A percentile compares a stretch with the other conserved stretches of the same genome.
Conservation (phyloP, 1,140 invertebrate species). For the Leptinotarsa texana region DNA sequence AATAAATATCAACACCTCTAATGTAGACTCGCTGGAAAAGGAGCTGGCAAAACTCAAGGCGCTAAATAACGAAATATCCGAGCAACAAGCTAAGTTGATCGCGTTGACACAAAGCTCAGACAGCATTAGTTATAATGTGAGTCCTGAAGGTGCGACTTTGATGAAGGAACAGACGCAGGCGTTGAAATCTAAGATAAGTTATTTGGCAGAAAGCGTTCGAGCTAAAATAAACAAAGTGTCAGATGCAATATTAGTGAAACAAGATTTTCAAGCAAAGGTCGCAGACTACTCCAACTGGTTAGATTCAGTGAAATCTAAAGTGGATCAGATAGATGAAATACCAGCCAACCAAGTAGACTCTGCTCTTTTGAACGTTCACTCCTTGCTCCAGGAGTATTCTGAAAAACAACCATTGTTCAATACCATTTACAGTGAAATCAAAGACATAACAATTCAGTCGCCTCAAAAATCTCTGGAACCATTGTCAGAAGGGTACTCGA, state of each 20-base stretch:
- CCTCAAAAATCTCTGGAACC: slow-evolving; percentile 71
- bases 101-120: slow-evolving; percentile 78
- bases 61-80: slow-evolving; percentile 79
- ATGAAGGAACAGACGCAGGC: slow-evolving; percentile 73
- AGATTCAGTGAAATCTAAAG: slow-evolving; percentile 72
- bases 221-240: slow-evolving; percentile 77
- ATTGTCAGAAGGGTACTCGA: slow-evolving; percentile 75
- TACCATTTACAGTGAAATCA: slow-evolving; percentile 80
- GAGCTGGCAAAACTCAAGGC: slow-evolving; percentile 73
- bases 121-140: slow-evolving; percentile 72
- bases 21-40: slow-evolving; percentile 72
- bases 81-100: slow-evolving; percentile 80
- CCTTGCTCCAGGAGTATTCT: slow-evolving; percentile 77
- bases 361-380: slow-evolving; percentile 77
- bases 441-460: slow-evolving; percentile 70
- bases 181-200: slow-evolving; percentile 72
- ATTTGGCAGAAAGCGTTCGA: slow-evolving; percentile 73
- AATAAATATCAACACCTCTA: slow-evolving; percentile 66
- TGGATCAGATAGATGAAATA: slow-evolving; percentile 79
- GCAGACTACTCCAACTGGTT: slow-evolving; percentile 85
- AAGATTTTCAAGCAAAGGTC: slow-evolving; percentile 84
- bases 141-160: slow-evolving; percentile 73
- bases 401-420: slow-evolving; percentile 76
- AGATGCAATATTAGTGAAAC: slow-evolving; percentile 75
- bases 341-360: slow-evolving; percentile 78